Percentiles rank a stretch among this genome's conserved stretches.
These are phyloP conservation scores for Eumerus sabulonum DNA, from an alignment of 2,888 invertebrate genomes.

Conservation along the genomic window DNA sequence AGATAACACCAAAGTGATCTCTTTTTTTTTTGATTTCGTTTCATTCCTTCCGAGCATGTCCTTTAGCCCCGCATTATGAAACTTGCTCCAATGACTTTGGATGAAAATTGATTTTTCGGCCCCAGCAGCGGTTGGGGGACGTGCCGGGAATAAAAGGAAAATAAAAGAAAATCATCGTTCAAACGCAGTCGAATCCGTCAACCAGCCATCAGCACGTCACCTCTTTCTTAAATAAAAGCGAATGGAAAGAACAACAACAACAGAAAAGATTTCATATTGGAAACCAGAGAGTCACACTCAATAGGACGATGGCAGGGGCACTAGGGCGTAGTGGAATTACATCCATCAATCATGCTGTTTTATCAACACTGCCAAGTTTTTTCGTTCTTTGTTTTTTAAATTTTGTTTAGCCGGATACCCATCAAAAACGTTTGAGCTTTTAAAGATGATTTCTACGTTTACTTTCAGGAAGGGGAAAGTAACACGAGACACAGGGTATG, in stretches of 20 bases:
- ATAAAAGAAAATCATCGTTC: constrained; percentile 50
- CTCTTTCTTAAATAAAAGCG: constrained; percentile 24
- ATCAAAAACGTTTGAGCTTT: constrained; percentile 36
- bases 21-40: constrained; percentile 13
- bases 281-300: constrained; percentile 24
- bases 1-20: constrained; percentile 52
- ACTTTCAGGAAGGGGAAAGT: neutral
- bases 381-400: constrained; percentile 2
- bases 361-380: constrained; percentile 51
- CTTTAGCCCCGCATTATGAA: constrained; percentile 20
- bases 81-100: constrained; percentile 18
- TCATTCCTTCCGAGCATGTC: neutral
- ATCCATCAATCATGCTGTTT: constrained; percentile 56
- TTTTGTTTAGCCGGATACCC: constrained; percentile 26
- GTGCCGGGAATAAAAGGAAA: neutral
- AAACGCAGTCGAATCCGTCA: constrained; percentile 54
- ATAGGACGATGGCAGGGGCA: neutral
- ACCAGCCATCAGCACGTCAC: constrained; percentile 50
- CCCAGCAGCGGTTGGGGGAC: neutral
- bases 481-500: too few species aligned
- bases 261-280: constrained; percentile 6
- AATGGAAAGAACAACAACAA: constrained; percentile 2
- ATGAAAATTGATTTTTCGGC: constrained; percentile 47
- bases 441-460: constrained; percentile 27
- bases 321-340: constrained; percentile 30